phyloP scores from a whole-genome alignment of 2,888 invertebrate genomes.

The Mythimna pallens region DNA sequence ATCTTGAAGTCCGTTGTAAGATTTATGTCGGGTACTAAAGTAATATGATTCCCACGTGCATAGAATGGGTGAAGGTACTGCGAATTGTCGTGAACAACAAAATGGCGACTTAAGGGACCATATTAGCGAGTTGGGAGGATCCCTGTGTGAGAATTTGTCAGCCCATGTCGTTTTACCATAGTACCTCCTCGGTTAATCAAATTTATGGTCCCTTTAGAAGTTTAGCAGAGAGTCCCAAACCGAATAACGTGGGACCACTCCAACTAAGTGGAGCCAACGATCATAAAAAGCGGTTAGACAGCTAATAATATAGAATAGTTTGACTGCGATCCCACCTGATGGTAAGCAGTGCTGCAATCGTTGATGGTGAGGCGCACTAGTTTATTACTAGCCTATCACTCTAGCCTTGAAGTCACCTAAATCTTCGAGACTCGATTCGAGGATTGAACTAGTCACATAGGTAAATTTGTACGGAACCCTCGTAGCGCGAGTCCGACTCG shows the following conservation, averaged over 20 bases:
- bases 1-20: conserved; percentile 40
- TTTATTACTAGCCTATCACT: too few species aligned
- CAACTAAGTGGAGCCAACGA: background rate
- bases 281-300: too few species aligned
- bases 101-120: conserved; percentile 17
- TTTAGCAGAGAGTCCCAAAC: background rate
- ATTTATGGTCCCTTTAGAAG: conserved; percentile 2
- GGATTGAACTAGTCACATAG: too few species aligned
- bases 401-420: too few species aligned
- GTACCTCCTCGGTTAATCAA: background rate
- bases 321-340: too few species aligned
- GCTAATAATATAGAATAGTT: too few species aligned
- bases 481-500: too few species aligned
- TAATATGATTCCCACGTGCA: conserved; percentile 58
- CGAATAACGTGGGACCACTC: background rate
- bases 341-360: too few species aligned
- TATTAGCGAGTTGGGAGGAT: background rate
- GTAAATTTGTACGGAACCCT: too few species aligned
- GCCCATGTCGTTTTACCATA: background rate
- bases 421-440: too few species aligned
- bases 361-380: too few species aligned
- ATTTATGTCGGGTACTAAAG: conserved; percentile 59
- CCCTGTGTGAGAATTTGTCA: conserved; percentile 8
- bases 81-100: conserved; percentile 38
- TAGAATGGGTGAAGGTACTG: conserved; percentile 18